Evolutionary conservation across 2,113 vertebrate genomes (phyloP).

Genomic region (Bubo scandiacus): DNA sequence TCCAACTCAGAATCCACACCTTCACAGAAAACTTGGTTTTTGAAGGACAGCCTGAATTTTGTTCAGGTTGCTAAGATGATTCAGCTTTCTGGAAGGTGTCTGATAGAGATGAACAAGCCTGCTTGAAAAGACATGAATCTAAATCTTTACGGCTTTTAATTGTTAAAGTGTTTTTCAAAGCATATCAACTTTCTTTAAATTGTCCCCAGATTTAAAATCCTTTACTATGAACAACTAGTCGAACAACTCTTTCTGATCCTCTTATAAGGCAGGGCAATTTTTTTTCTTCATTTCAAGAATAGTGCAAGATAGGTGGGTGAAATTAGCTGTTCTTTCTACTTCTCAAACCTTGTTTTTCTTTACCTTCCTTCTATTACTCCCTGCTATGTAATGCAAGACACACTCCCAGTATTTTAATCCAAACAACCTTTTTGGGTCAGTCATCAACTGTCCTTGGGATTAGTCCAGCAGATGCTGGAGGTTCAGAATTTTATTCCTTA

Average conservation of each 20-base stretch:
- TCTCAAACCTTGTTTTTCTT: not conserved
- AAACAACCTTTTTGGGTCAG: not conserved
- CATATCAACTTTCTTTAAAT: not conserved
- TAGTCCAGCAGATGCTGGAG: not conserved
- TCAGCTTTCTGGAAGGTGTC: conserved; percentile 13
- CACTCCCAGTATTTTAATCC: not conserved
- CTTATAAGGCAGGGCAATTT: not conserved
- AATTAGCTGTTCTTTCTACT: not conserved
- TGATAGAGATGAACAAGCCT: not conserved
- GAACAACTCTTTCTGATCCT: not conserved
- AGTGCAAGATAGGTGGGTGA: not conserved
- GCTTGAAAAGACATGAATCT: not conserved
- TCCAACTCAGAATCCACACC: not conserved
- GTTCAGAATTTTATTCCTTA: not conserved
- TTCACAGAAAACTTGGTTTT: not conserved
- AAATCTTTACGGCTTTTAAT: not conserved
- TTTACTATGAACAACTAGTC: not conserved
- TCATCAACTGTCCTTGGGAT: not conserved
- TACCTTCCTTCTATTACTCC: not conserved
- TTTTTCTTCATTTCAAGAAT: not conserved
- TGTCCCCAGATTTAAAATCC: not conserved
- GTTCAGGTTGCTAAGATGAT: not conserved
- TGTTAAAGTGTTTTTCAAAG: not conserved
- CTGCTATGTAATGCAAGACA: not conserved
- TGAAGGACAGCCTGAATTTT: conserved; percentile 3